phyloP scores from a whole-genome alignment of 35 echinoderm and acorn worm species.

The Apostichopus parvimensis region DNA sequence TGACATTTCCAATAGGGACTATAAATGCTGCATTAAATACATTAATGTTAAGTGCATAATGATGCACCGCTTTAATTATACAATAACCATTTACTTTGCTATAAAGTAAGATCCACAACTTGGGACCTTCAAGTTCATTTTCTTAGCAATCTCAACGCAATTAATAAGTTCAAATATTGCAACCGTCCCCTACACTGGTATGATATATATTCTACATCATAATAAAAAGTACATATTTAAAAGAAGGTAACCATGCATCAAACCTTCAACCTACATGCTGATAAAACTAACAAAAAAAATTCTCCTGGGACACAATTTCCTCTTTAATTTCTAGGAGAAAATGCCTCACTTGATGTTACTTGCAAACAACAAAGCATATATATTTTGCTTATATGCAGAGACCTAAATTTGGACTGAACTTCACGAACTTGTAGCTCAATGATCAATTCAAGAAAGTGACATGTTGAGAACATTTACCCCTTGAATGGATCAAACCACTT shows the following conservation, averaged over 20 bases:
- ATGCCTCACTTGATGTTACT: neutral
- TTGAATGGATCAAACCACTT: conserved; percentile 50
- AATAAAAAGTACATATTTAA: neutral
- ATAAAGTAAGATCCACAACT: too few species aligned
- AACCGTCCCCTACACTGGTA: too few species aligned
- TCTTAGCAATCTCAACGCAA: too few species aligned
- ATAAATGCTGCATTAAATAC: too few species aligned
- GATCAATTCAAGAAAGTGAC: conserved; percentile 39
- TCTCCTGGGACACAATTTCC: conserved; percentile 8
- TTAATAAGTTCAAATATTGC: too few species aligned
- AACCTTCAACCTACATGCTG: neutral
- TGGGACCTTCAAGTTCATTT: too few species aligned
- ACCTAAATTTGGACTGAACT: conserved; percentile 24
- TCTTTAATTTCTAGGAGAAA: neutral
- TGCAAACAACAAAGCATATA: conserved; percentile 1
- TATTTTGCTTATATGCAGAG: neutral
- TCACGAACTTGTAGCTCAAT: conserved; percentile 30
- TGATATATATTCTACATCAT: too few species aligned
- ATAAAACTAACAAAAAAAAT: neutral
- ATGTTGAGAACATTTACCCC: conserved; percentile 49
- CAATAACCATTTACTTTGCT: too few species aligned
- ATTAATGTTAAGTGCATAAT: too few species aligned
- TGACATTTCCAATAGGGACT: too few species aligned
- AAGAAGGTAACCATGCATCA: neutral
- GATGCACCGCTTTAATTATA: too few species aligned